These are phyloP conservation scores for Tetramorium alpestre DNA, from an alignment of 1,140 invertebrate genomes.

Conservation along the genomic window DNA sequence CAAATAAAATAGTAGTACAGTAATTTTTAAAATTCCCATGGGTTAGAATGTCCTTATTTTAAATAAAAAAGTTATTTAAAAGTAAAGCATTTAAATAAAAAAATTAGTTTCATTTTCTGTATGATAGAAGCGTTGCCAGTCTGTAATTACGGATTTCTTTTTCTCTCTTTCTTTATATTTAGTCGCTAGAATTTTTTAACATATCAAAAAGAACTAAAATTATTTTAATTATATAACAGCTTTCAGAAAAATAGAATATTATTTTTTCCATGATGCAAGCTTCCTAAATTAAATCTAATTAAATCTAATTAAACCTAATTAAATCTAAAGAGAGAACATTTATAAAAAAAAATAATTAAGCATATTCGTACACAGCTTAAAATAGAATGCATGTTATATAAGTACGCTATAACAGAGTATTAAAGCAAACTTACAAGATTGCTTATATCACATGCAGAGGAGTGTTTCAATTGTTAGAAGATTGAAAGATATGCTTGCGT, in stretches of 20 bases:
- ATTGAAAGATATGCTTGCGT: neutral
- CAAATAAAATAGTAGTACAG: neutral
- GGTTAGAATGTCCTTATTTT: neutral
- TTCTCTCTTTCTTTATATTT: neutral
- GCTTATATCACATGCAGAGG: neutral
- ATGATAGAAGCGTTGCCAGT: too few species aligned
- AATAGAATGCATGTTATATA: neutral
- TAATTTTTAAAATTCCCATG: neutral
- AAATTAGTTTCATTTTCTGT: too few species aligned
- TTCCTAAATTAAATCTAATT: neutral
- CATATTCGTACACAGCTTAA: neutral
- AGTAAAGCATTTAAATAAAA: too few species aligned
- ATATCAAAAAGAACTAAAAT: too few species aligned
- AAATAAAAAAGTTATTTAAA: neutral
- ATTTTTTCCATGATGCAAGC: neutral
- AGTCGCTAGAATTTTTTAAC: too few species aligned
- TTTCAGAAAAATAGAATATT: neutral
- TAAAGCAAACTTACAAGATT: neutral
- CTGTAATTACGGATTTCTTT: too few species aligned
- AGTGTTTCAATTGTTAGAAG: neutral
- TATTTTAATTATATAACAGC: neutral
- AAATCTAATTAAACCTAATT: neutral
- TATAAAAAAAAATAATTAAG: too few species aligned
- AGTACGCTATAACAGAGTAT: neutral
- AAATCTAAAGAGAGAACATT: neutral